Percentiles rank a stretch among this genome's conserved stretches.
Conservation (phyloP, 2,888 invertebrate genomes). For the Trichacis sp. region DNA sequence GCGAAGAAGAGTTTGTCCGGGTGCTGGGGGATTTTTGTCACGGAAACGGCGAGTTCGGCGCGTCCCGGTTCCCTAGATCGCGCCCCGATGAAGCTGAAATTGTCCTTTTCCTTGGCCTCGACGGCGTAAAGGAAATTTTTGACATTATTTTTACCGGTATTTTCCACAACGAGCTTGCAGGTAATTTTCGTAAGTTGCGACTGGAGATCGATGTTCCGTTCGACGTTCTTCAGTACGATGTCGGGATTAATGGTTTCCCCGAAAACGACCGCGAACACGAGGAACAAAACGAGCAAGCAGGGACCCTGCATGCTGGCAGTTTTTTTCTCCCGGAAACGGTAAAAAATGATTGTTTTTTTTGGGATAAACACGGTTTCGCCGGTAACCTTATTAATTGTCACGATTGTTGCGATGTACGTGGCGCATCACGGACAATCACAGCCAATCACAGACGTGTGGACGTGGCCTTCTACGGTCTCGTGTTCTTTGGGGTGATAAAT, state of each 20-base stretch:
- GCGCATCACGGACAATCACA: no score
- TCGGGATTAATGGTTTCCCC: slow-evolving; percentile 62
- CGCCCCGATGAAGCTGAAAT: slow-evolving; percentile 82
- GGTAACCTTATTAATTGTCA: no score
- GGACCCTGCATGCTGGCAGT: no score
- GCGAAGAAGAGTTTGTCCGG: slow-evolving; percentile 71
- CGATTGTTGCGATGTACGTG: no score
- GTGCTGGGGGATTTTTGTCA: slow-evolving; percentile 70
- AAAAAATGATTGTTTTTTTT: no score
- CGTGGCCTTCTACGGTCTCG: no score
- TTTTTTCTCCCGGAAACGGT: no score
- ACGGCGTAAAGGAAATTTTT: slow-evolving; percentile 79
- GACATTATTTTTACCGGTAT: slow-evolving; percentile 80
- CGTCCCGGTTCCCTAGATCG: slow-evolving; percentile 63
- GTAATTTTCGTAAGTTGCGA: slow-evolving; percentile 90
- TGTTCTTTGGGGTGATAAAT: no score
- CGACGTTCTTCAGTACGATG: slow-evolving; percentile 82
- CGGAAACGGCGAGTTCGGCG: slow-evolving; percentile 60
- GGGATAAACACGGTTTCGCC: no score
- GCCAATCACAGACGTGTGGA: no score
- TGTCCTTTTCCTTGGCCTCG: slow-evolving; percentile 74
- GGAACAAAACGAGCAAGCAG: not conserved
- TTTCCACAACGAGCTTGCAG: slow-evolving; percentile 85
- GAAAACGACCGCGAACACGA: no score
- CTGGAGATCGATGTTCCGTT: slow-evolving; percentile 86